Conservation (phyloP, 2,797 vertebrate species). For the Melanogrammus aeglefinus region DNA sequence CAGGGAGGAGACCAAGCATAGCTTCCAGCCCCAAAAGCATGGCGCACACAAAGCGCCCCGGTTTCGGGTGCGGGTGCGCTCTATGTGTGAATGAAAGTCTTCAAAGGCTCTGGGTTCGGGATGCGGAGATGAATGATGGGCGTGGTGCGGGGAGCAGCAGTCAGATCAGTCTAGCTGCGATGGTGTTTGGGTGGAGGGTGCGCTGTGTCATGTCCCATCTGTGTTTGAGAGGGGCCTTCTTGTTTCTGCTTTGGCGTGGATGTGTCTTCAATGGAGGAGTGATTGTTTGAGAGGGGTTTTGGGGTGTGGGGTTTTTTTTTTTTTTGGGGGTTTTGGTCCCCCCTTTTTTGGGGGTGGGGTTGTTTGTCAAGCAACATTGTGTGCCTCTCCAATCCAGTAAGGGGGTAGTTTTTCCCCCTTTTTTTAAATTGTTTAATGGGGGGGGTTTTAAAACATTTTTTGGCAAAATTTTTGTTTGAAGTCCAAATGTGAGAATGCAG, state of each 20-base stretch:
- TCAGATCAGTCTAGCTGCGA: constrained; percentile 62
- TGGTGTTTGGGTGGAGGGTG: constrained; percentile 53
- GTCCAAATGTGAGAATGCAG: background rate
- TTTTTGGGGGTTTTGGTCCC: too few species aligned
- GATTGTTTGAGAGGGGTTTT: constrained; percentile 52
- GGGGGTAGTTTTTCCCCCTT: too few species aligned
- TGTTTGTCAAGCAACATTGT: constrained; percentile 61
- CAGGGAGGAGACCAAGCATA: constrained; percentile 59
- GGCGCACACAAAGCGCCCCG: constrained; percentile 36
- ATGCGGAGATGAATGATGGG: constrained; percentile 49
- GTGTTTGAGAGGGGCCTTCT: constrained; percentile 52
- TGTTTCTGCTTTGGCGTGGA: constrained; percentile 50
- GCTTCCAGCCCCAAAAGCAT: constrained; percentile 57
- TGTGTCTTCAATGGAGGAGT: constrained; percentile 65
- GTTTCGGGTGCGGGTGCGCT: constrained; percentile 29
- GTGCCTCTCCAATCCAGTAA: too few species aligned
- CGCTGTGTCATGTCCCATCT: constrained; percentile 48
- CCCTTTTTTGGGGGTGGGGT: constrained; percentile 40
- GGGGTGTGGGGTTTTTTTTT: too few species aligned
- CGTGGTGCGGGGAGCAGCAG: constrained; percentile 34
- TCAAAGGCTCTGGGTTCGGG: constrained; percentile 57
- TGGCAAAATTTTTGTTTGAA: too few species aligned
- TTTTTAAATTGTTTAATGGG: too few species aligned
- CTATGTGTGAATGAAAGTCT: constrained; percentile 38
- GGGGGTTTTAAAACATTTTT: too few species aligned